Percentiles rank a stretch among this genome's conserved stretches.
Evolutionary conservation across 1,140 invertebrate genomes (phyloP).

Genomic region (Camponotus pennsylvanicus): DNA sequence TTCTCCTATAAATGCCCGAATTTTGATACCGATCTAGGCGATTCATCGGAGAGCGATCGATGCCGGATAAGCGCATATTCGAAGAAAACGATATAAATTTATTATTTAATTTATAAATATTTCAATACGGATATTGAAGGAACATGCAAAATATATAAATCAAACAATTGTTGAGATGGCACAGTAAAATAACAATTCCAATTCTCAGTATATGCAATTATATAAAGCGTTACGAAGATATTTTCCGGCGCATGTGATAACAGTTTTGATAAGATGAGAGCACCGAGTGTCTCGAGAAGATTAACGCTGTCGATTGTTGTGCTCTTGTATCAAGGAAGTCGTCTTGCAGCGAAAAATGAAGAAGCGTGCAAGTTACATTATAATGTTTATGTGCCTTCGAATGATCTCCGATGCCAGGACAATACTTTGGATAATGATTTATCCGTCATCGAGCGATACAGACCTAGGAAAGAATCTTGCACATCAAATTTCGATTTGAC

Average conservation of each 20-base stretch:
- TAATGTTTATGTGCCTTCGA: slow-evolving; percentile 16
- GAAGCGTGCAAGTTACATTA: neutral
- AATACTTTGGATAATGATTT: neutral
- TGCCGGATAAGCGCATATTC: neutral
- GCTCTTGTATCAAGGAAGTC: slow-evolving; percentile 6
- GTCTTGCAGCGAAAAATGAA: neutral
- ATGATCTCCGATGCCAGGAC: slow-evolving; percentile 10
- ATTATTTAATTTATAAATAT: neutral
- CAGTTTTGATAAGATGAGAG: neutral
- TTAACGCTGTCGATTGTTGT: slow-evolving; percentile 21
- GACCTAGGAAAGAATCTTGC: neutral
- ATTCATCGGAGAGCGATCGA: neutral
- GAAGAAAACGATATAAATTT: neutral
- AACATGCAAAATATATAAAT: neutral
- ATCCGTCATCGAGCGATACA: neutral
- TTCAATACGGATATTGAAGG: neutral
- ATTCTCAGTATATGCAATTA: neutral
- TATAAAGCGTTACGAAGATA: neutral
- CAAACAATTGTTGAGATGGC: neutral
- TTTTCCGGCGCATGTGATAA: neutral
- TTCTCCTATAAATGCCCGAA: slow-evolving; percentile 79
- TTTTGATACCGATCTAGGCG: slow-evolving; percentile 39
- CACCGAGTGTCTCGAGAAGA: neutral
- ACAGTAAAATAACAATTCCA: neutral
- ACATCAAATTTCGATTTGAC: neutral